A percentile compares a stretch with the other conserved stretches of the same genome.
Conservation (phyloP, 2,888 invertebrate species). For the Sylvicola cinctus region DNA sequence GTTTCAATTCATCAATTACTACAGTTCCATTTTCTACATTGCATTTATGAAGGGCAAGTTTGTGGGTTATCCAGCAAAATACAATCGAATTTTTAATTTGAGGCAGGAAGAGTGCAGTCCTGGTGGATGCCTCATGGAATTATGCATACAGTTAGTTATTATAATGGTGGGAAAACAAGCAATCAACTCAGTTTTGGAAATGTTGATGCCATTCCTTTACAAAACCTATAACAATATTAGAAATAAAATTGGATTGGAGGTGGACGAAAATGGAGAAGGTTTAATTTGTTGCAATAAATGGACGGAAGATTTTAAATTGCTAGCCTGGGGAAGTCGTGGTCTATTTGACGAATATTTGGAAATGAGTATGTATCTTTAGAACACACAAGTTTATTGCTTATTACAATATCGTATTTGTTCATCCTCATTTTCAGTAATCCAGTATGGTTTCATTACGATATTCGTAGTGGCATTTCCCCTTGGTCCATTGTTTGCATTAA, state of each 20-base stretch:
- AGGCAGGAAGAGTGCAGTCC: constrained; percentile 64
- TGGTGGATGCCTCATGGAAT: constrained; percentile 68
- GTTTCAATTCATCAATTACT: constrained; percentile 78
- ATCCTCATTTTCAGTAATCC: constrained; percentile 48
- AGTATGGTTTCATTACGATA: constrained; percentile 70
- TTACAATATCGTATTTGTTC: no score
- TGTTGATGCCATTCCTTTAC: constrained; percentile 40
- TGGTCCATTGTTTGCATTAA: constrained; percentile 59
- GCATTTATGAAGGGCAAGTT: constrained; percentile 59
- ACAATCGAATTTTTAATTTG: constrained; percentile 46
- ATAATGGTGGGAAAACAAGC: constrained; percentile 78
- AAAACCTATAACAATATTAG: constrained; percentile 27
- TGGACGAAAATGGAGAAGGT: constrained; percentile 25
- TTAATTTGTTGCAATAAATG: constrained; percentile 39
- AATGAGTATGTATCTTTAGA: constrained; percentile 46
- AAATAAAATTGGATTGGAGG: constrained; percentile 27
- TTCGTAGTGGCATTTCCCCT: constrained; percentile 74
- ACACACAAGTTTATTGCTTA: no score
- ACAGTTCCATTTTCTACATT: constrained; percentile 73
- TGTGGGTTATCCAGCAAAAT: constrained; percentile 56
- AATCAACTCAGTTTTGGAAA: constrained; percentile 55
- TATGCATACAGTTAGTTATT: constrained; percentile 66
- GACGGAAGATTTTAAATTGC: constrained; percentile 52
- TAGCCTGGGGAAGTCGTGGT: constrained; percentile 38
- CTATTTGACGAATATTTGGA: constrained; percentile 68